A percentile compares a stretch with the other conserved stretches of the same genome.
phyloP scores from a whole-genome alignment of 1,140 invertebrate species.

The Drosophila tani region DNA sequence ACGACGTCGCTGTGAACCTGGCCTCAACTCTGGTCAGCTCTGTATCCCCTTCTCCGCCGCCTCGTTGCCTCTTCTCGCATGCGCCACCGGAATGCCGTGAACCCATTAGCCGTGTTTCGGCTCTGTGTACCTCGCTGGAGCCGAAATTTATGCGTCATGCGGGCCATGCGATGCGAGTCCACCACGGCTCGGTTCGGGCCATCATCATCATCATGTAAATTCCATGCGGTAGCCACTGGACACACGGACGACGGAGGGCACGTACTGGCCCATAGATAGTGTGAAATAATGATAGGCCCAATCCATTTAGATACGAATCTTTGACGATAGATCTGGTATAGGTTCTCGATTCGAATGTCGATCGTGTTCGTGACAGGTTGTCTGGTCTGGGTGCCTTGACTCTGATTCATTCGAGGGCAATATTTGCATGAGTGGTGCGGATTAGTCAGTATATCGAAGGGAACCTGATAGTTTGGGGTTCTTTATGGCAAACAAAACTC shows the following conservation, averaged over 20 bases:
- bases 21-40: conserved; percentile 40
- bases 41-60: background rate
- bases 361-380: conserved; percentile 35
- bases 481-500: background rate
- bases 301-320: conserved; percentile 58
- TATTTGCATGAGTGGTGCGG: conserved; percentile 36
- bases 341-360: conserved; percentile 29
- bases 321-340: conserved; percentile 35
- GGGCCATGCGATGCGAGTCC: conserved; percentile 46
- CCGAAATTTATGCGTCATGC: conserved; percentile 81
- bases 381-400: conserved; percentile 34
- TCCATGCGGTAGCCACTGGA: conserved; percentile 40
- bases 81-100: conserved; percentile 82
- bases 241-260: conserved; percentile 24
- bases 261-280: conserved; percentile 51
- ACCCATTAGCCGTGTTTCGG: conserved; percentile 70
- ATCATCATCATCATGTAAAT: conserved; percentile 50
- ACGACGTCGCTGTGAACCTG: conserved; percentile 45
- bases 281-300: conserved; percentile 51
- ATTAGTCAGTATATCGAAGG: conserved; percentile 7
- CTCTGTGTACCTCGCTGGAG: conserved; percentile 51
- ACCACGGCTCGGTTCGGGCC: conserved; percentile 21
- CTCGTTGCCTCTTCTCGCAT: conserved; percentile 54
- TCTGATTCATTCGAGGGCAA: conserved; percentile 36
- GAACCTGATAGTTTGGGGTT: conserved; percentile 10